Percentiles rank a stretch among this genome's conserved stretches.
Conservation (phyloP, 2,888 invertebrate genomes). For the Machimus atricapillus region DNA sequence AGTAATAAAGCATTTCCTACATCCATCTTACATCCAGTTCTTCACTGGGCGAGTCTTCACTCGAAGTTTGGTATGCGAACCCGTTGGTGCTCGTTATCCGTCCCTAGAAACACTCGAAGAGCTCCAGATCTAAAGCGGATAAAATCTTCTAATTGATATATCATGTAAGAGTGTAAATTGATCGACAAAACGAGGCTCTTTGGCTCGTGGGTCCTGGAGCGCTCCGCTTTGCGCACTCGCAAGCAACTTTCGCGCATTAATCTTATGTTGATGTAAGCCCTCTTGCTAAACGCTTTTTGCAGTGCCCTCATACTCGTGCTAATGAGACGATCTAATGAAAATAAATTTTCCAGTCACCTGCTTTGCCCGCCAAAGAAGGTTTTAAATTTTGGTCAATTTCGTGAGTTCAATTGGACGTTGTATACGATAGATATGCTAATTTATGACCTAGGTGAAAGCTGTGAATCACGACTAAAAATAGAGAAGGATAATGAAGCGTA, state of each 20-base stretch:
- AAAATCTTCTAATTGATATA: slow-evolving; percentile 38
- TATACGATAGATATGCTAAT: not conserved
- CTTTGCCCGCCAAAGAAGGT: not conserved
- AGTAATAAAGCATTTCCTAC: slow-evolving; percentile 10
- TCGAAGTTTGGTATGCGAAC: not conserved
- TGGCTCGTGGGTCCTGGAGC: not conserved
- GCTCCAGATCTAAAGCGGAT: slow-evolving; percentile 1
- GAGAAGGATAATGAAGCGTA: too few species aligned
- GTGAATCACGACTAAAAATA: not conserved
- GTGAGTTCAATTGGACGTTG: slow-evolving; percentile 1
- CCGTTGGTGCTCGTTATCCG: not conserved
- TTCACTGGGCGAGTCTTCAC: not conserved
- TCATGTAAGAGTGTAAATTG: slow-evolving; percentile 15
- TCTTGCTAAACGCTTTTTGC: not conserved
- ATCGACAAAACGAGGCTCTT: not conserved
- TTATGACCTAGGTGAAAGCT: not conserved
- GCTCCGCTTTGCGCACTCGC: not conserved
- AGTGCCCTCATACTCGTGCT: not conserved
- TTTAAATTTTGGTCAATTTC: not conserved
- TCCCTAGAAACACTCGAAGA: not conserved
- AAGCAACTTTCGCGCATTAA: slow-evolving; percentile 15
- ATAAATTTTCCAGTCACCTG: slow-evolving; percentile 37
- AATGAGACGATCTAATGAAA: slow-evolving; percentile 22
- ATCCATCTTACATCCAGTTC: not conserved
- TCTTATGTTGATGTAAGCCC: not conserved